Conservation (phyloP, 2,888 invertebrate genomes). For the Bhutanitis thaidina region DNA sequence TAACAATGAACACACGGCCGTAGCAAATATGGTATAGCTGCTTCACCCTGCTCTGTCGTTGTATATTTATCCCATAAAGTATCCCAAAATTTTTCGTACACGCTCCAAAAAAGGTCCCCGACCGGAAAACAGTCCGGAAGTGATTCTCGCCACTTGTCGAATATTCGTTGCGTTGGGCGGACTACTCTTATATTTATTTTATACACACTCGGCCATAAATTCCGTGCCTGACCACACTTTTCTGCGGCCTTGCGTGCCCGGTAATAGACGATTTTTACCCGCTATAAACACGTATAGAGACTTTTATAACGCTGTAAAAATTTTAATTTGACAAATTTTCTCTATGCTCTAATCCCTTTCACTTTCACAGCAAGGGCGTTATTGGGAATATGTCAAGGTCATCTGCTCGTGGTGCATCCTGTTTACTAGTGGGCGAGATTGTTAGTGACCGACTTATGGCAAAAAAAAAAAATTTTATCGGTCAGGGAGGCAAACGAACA, state of each 20-base stretch:
- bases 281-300: constrained; percentile 13
- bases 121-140: constrained; percentile 13
- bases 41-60: not conserved
- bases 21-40: not conserved
- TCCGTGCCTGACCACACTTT: constrained; percentile 8
- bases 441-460: no score
- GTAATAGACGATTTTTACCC: constrained; percentile 19
- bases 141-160: constrained; percentile 20
- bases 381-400: no score
- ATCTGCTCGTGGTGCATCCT: no score
- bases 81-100: constrained; percentile 9
- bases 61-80: constrained; percentile 4
- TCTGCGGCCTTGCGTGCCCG: constrained; percentile 2
- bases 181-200: constrained; percentile 20
- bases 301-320: not conserved
- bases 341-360: no score
- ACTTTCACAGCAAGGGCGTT: no score
- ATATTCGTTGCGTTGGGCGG: constrained; percentile 7
- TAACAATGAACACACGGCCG: no score
- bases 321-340: no score
- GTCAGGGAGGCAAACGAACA: no score
- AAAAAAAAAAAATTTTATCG: no score
- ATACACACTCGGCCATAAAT: constrained; percentile 18
- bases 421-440: no score
- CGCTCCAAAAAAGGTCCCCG: constrained; percentile 9